phyloP scores from a whole-genome alignment of 2,113 vertebrate species.

The Casuarius casuarius region DNA sequence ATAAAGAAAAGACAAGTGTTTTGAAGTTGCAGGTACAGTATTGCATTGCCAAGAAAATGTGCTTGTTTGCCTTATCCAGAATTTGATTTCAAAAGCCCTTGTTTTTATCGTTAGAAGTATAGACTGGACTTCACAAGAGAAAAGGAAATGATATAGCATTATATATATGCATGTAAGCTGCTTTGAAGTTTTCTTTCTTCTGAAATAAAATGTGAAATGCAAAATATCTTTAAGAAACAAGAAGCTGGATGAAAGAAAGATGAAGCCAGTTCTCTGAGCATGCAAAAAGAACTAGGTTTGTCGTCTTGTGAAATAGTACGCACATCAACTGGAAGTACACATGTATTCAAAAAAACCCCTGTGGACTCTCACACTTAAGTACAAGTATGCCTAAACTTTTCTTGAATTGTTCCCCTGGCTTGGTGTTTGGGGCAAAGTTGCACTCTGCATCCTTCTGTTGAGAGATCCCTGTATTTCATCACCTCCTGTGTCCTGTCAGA shows the following conservation, averaged over 20 bases:
- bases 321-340: neutral
- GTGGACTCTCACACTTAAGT: neutral
- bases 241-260: neutral
- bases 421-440: neutral
- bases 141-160: neutral
- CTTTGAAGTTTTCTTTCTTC: slow-evolving; percentile 19
- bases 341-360: neutral
- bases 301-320: neutral
- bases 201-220: neutral
- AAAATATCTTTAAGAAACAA: neutral
- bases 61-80: neutral
- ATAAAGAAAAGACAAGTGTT: neutral
- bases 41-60: neutral
- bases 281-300: neutral
- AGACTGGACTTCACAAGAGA: neutral
- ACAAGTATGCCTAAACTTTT: neutral
- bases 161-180: neutral
- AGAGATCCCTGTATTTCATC: no score
- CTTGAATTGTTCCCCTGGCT: neutral
- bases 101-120: neutral
- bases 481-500: no score
- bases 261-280: neutral
- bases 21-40: neutral
- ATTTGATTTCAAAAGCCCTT: neutral
- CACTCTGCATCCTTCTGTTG: neutral